Evolutionary conservation across 1,140 invertebrate species (phyloP), one percentile per base, ranked within the genome.

Genomic region (Nymphalis io): DNA sequence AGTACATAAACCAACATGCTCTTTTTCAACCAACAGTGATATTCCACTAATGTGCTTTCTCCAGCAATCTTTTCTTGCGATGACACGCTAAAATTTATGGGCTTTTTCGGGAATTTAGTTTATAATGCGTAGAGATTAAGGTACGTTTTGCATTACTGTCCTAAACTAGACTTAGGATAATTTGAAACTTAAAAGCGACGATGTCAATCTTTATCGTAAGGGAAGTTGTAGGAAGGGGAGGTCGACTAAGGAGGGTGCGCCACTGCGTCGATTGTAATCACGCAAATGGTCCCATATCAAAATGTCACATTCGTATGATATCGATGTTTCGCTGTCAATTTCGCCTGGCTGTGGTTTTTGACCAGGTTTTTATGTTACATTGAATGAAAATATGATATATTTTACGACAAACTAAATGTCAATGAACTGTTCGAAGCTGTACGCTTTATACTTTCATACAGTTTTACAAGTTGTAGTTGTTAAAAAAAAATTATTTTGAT

Each of bases 121-220:
- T 81, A 74, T 85, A 87, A 60, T 58, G 2, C 57, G 15, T 62
- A 60, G 6, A 62, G 42, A 63, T 72, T 87, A 82, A 62, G 79
- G 87, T 75, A 64, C 64, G 66, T 67, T 84, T 87, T 84, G 40
- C 72, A 73, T 75, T 84, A 78, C 60, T 51, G 61, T 53, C 55
- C 61, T 39, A 23, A 33, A 64, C 67, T 74, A 46, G 83, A 84
- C 82, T 84, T 91, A 85, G 76, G 84, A 88, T 88, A 88, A 89
- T 87, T 89, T 76, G 82, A 79, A 85, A 83, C 78, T 88, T 84
- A 88, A 83, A 84, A 81, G 79, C 78, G 60, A 77, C 76, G 83
- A 90, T 90, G 87, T 90, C 88, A 90, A 91, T 91, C 89, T 90
- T 91, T 90, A 90, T 90, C 85, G 87, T 77, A 86, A 88, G 84